A percentile compares a stretch with the other conserved stretches of the same genome.
Conservation (phyloP, 2,797 vertebrate species). For the Anas georgica region DNA sequence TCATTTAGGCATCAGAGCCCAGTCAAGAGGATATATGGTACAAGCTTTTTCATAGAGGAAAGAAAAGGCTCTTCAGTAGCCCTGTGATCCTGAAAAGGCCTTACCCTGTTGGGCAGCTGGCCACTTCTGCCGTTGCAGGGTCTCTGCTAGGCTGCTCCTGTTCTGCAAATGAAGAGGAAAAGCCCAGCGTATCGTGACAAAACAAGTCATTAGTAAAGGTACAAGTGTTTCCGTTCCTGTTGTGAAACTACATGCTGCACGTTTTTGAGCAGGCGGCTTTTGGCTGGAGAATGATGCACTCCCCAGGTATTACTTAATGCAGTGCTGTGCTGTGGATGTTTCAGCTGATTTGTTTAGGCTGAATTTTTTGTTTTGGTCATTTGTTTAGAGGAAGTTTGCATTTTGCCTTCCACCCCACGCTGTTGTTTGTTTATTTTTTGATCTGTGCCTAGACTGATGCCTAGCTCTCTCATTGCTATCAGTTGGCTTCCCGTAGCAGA, state of each 20-base stretch:
- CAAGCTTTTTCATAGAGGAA: not conserved
- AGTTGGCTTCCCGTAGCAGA: not conserved
- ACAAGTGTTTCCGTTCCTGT: constrained; percentile 51
- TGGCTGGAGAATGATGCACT: constrained; percentile 8
- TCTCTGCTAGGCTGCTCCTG: constrained; percentile 35
- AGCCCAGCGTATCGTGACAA: constrained; percentile 34
- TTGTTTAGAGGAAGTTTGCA: constrained; percentile 16
- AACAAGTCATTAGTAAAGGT: constrained; percentile 57
- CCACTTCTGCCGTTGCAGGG: not conserved
- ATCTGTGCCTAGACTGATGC: not conserved
- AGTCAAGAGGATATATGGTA: not conserved
- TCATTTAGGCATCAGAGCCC: not conserved
- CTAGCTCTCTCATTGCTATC: not conserved
- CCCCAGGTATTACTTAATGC: constrained; percentile 57
- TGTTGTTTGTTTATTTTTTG: constrained; percentile 1
- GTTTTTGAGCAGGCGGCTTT: constrained; percentile 14
- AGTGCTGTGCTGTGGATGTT: constrained; percentile 25
- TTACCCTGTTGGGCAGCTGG: constrained; percentile 6
- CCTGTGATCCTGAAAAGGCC: not conserved
- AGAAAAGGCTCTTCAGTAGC: not conserved
- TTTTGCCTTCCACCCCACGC: not conserved
- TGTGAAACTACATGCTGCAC: constrained; percentile 54
- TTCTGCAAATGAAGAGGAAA: constrained; percentile 24
- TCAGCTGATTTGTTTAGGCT: constrained; percentile 50
- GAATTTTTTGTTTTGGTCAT: constrained; percentile 1